These are phyloP conservation scores for Nannoperca australis DNA, from an alignment of 2,797 vertebrate genomes.

Conservation along the genomic window DNA sequence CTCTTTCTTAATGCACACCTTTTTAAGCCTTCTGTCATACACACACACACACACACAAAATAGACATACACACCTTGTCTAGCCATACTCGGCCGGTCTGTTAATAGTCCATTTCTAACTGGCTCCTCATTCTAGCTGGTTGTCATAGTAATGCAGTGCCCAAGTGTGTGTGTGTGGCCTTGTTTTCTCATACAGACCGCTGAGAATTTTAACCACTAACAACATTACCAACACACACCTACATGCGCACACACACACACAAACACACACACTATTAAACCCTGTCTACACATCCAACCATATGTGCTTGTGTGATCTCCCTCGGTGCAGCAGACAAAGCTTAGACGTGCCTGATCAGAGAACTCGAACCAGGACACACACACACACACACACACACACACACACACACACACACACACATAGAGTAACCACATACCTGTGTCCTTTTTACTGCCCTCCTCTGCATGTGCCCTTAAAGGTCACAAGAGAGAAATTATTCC, in stretches of 20 bases:
- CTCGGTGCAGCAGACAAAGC: constrained; percentile 70
- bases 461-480: constrained; percentile 80
- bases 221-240: constrained; percentile 39
- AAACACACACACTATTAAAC: constrained; percentile 30
- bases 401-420: constrained; percentile 39
- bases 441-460: constrained; percentile 84
- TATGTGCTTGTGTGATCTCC: constrained; percentile 67
- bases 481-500: constrained; percentile 59
- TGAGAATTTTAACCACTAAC: constrained; percentile 73
- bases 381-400: constrained; percentile 25
- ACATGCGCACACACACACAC: constrained; percentile 20
- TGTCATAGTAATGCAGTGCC: constrained; percentile 64
- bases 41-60: constrained; percentile 22
- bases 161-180: constrained; percentile 73
- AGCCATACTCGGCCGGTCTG: constrained; percentile 36
- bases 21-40: constrained; percentile 62
- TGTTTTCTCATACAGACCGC: constrained; percentile 65
- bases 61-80: constrained; percentile 17
- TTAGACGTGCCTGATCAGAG: constrained; percentile 88
- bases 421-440: constrained; percentile 40
- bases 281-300: constrained; percentile 44
- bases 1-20: constrained; percentile 54
- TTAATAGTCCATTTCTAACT: constrained; percentile 43
- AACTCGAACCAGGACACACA: constrained; percentile 77
- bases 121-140: constrained; percentile 49